phyloP scores from a whole-genome alignment of 2,888 invertebrate species.

The Fragum fragum region DNA sequence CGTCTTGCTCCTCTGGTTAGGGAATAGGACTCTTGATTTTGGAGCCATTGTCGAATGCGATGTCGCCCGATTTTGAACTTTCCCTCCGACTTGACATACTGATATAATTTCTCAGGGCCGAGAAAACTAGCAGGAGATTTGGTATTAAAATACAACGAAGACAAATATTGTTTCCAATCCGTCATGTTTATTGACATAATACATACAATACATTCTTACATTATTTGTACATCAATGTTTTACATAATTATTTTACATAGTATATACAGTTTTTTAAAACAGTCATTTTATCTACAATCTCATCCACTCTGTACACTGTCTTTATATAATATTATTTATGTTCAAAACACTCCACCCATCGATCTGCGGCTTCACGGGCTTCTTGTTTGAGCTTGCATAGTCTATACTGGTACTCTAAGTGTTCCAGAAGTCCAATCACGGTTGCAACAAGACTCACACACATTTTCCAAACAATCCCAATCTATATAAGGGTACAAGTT shows the following conservation, averaged over 20 bases:
- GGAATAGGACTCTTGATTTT: constrained; percentile 51
- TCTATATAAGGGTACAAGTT: no score
- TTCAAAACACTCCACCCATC: no score
- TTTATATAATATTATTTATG: no score
- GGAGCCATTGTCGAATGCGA: constrained; percentile 51
- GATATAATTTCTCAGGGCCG: constrained; percentile 52
- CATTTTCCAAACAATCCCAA: no score
- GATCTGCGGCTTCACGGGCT: no score
- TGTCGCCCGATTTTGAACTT: constrained; percentile 37
- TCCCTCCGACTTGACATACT: constrained; percentile 34
- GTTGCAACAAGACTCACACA: no score
- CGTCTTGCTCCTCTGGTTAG: constrained; percentile 40
- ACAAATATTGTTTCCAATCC: constrained; percentile 44
- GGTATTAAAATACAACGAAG: constrained; percentile 47
- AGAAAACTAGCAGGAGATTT: constrained; percentile 36
- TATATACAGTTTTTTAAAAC: constrained; percentile 3
- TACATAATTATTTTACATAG: background rate
- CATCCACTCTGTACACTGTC: background rate
- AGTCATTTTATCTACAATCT: background rate
- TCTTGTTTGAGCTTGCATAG: no score
- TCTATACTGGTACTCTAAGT: no score
- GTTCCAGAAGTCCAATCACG: no score
- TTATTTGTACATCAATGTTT: background rate
- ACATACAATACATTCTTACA: background rate
- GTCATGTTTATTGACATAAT: constrained; percentile 26